Evolutionary conservation across 2,888 invertebrate genomes (phyloP).

Genomic region (Nemurella pictetii): DNA sequence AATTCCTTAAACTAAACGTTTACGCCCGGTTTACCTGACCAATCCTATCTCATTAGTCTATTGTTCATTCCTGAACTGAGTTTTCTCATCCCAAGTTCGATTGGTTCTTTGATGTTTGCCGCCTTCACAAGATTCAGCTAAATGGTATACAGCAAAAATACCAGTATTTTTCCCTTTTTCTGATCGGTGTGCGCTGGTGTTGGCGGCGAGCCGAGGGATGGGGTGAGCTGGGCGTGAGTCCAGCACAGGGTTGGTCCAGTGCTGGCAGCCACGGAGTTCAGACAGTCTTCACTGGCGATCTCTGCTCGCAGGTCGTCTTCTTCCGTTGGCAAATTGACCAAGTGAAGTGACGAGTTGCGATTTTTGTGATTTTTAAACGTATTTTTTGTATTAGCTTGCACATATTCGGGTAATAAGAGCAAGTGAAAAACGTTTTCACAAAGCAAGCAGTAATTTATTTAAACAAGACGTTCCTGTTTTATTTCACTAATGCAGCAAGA

Average conservation of each 20-base stretch:
- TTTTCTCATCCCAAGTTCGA: background rate
- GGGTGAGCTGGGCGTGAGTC: background rate
- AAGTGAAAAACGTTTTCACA: background rate
- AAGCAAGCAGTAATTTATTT: background rate
- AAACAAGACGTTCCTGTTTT: background rate
- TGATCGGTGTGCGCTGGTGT: no score
- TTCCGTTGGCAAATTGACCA: no score
- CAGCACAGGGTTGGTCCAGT: background rate
- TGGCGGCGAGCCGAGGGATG: background rate
- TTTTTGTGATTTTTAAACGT: no score
- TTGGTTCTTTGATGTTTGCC: background rate
- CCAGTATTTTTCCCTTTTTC: background rate
- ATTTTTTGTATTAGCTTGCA: background rate
- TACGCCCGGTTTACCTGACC: background rate
- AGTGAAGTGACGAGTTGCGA: no score
- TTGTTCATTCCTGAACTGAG: background rate
- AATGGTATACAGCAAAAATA: background rate
- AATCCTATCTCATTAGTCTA: background rate
- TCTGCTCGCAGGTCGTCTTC: background rate
- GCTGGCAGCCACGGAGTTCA: background rate
- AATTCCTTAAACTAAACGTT: background rate
- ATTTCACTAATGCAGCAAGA: background rate
- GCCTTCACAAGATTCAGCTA: background rate
- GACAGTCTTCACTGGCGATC: background rate
- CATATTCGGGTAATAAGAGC: background rate